Percentiles rank a stretch among this genome's conserved stretches.
Conservation (phyloP, 2,797 vertebrate genomes). For the Botia kubotai region DNA sequence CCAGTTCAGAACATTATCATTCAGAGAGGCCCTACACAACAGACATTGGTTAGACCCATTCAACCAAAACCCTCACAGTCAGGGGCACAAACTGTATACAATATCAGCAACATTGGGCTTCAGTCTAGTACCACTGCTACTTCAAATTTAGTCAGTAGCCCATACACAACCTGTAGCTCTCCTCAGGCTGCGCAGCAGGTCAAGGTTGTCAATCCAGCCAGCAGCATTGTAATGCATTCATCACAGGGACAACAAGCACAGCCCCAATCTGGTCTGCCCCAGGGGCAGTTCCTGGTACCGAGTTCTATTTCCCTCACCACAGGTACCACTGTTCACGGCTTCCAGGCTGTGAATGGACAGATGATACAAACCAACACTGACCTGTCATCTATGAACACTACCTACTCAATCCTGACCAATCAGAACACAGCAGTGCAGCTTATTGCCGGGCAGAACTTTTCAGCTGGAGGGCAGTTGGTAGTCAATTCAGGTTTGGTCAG, state of each 20-base stretch:
- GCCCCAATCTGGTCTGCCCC: slow-evolving; percentile 71
- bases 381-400: slow-evolving; percentile 80
- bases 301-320: slow-evolving; percentile 86
- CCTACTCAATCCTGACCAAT: slow-evolving; percentile 86
- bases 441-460: slow-evolving; percentile 89
- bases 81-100: slow-evolving; percentile 90
- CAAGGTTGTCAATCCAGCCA: slow-evolving; percentile 77
- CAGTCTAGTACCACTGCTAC: slow-evolving; percentile 74
- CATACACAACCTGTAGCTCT: slow-evolving; percentile 86
- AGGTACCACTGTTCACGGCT: slow-evolving; percentile 83
- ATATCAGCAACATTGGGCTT: slow-evolving; percentile 86
- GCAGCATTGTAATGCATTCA: slow-evolving; percentile 90
- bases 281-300: slow-evolving; percentile 91
- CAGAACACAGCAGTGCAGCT: slow-evolving; percentile 90
- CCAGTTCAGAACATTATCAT: slow-evolving; percentile 98
- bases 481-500: slow-evolving; percentile 88
- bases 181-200: slow-evolving; percentile 72
- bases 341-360: slow-evolving; percentile 87
- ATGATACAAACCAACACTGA: slow-evolving; percentile 83
- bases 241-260: slow-evolving; percentile 83
- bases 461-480: slow-evolving; percentile 87
- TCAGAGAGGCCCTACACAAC: slow-evolving; percentile 92
- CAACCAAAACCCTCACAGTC: slow-evolving; percentile 94
- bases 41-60: slow-evolving; percentile 89
- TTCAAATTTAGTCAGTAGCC: slow-evolving; percentile 81